Percentiles rank a stretch among this genome's conserved stretches.
These are phyloP conservation scores for Coregonus clupeaformis DNA, from an alignment of 2,113 vertebrate species.

Conservation along the genomic window DNA sequence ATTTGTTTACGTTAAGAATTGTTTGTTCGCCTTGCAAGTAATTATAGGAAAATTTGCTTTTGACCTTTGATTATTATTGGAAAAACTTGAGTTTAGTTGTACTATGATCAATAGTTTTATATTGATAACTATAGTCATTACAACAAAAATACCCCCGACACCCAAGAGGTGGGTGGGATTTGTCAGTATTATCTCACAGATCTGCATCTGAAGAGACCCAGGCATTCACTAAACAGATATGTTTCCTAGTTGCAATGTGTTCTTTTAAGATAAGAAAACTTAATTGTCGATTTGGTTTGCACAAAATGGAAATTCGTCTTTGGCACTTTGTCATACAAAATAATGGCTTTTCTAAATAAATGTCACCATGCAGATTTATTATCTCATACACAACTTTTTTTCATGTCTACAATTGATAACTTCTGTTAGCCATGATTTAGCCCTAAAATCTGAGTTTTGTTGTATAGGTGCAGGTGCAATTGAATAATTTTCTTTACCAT, in stretches of 20 bases:
- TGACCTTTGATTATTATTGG: constrained; percentile 75
- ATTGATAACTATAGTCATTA: constrained; percentile 67
- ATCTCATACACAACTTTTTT: too few relatives aligned
- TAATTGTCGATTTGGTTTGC: too few relatives aligned
- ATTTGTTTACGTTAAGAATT: constrained; percentile 69
- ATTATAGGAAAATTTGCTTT: constrained; percentile 74
- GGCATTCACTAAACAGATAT: too few relatives aligned
- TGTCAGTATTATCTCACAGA: constrained; percentile 26
- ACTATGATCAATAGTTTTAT: constrained; percentile 62
- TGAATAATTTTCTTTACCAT: too few relatives aligned
- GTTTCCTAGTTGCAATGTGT: too few relatives aligned
- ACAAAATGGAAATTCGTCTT: constrained; percentile 11
- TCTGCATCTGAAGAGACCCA: constrained; percentile 1
- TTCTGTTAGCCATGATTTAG: too few relatives aligned
- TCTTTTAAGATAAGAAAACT: too few relatives aligned
- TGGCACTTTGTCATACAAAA: constrained; percentile 46
- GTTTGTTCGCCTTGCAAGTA: constrained; percentile 62
- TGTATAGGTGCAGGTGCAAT: too few relatives aligned
- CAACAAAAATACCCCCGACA: constrained; percentile 51
- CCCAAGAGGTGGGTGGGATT: constrained; percentile 28
- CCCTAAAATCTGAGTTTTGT: too few relatives aligned
- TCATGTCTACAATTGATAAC: too few relatives aligned
- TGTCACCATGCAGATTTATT: background rate
- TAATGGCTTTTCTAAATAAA: background rate
- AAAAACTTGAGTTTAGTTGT: constrained; percentile 61